phyloP scores from a whole-genome alignment of 1,140 invertebrate genomes.

The Drosophila sturtevanti region DNA sequence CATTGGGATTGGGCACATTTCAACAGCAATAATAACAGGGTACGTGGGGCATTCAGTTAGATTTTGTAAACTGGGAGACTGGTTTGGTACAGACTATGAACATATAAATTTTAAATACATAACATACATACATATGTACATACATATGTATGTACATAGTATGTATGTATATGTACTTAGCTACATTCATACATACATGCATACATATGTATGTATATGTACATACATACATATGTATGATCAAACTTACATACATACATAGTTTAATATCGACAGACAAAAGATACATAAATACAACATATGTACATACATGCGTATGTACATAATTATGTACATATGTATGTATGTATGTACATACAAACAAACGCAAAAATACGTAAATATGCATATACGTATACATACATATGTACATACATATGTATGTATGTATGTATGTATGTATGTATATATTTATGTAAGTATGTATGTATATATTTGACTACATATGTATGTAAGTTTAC shows the following conservation, averaged over 20 bases:
- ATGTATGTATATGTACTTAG: not conserved
- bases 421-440: not conserved
- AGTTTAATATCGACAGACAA: not conserved
- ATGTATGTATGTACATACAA: not conserved
- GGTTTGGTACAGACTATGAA: not conserved
- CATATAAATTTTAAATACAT: not conserved
- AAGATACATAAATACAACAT: conserved; percentile 12
- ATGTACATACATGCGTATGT: not conserved
- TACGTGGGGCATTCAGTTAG: not conserved
- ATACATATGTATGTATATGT: not conserved
- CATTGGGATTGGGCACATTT: conserved; percentile 43
- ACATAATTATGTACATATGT: conserved; percentile 1
- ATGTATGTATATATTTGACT: not conserved
- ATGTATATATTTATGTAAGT: conserved; percentile 1
- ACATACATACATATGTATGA: conserved; percentile 13
- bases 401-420: not conserved
- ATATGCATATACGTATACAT: too few species aligned
- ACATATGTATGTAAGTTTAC: too few species aligned
- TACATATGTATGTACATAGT: conserved; percentile 4
- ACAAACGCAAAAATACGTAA: too few species aligned
- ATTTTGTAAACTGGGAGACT: not conserved
- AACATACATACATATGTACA: not conserved
- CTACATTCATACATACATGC: not conserved
- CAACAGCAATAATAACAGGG: conserved; percentile 20
- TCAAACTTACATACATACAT: not conserved